These are phyloP conservation scores for Loriculus beryllinus DNA, from an alignment of 2,797 vertebrate species.

Conservation along the genomic window DNA sequence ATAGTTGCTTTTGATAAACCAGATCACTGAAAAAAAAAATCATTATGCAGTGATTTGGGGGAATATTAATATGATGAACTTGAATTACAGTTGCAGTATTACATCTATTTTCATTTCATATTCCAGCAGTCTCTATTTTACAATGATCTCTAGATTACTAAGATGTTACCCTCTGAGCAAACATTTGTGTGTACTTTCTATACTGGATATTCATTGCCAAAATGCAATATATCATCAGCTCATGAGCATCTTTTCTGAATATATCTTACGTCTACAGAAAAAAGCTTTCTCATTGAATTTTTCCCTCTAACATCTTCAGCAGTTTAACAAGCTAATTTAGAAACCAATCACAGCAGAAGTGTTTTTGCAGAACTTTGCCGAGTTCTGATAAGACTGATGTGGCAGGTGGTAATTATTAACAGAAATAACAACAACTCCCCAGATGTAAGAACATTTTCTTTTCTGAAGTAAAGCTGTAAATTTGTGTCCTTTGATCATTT, in stretches of 20 bases:
- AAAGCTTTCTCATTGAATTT: not conserved
- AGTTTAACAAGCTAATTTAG: not conserved
- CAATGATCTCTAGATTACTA: not conserved
- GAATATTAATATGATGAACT: not conserved
- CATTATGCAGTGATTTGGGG: not conserved
- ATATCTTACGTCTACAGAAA: not conserved
- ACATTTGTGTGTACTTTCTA: not conserved
- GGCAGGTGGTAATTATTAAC: slow-evolving; percentile 29
- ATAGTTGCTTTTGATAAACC: not conserved
- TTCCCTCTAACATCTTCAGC: not conserved
- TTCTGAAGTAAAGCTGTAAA: slow-evolving; percentile 13
- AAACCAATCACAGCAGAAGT: not conserved
- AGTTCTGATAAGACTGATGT: slow-evolving; percentile 6
- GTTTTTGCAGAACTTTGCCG: not conserved
- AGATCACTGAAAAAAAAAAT: not conserved
- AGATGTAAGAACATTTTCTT: slow-evolving; percentile 4
- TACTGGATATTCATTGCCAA: not conserved
- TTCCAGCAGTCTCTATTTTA: not conserved
- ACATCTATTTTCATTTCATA: not conserved
- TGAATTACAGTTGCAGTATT: not conserved
- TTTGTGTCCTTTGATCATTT: slow-evolving; percentile 38
- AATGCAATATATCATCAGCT: not conserved
- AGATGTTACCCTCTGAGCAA: not conserved
- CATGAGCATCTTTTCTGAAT: not conserved
- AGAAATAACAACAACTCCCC: not conserved